Base-by-base conservation (phyloP, 2,888 invertebrate genomes). In the Rhamphomyia laevipes region DNA sequence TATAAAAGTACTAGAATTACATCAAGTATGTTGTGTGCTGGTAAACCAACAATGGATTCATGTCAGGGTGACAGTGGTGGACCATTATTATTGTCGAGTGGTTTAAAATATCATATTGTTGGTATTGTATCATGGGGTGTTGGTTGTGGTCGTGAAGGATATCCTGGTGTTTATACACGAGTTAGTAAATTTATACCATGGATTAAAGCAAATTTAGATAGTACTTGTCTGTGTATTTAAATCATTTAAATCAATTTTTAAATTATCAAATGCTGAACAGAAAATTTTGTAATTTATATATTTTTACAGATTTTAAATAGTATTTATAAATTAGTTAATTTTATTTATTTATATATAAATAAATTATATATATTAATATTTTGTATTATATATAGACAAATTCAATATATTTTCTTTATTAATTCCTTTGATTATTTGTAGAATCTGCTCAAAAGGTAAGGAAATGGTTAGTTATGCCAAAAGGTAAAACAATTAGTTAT, bases 61-160 rank as follows among this genome's bases (percentile, higher is more conserved):
- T 91, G 90, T 60, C 90, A 90, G 70, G 90, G 90, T 0, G 90
- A 90, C 66, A 88, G 88, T 57, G 90, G 90, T 15, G 90, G 90
- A 0, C 90, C 90, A 1, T 71, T 90, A 41, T 72, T 89, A 1
- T 70, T 89, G 4, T 82, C 84, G 54, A 80, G 79, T 56, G 84
- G 82, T 31, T 84, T 85, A 51, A 85, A 81, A 66, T 82, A 78
- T 60, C 86, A 87, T 70, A 83, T 89, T 48, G 82, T 85, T 47
- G 89, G 89, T 31, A 84, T 88, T 57, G 89, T 89, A 0, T 88
- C 87, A 0, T 89, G 88, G 88, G 89, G 89, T 12, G 86, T 88
- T 38, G 73, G 74, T 12, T 73, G 73, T 46, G 73, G 73, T 11
- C 63, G 74, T 18, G 68, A 67, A 23, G 74, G 73, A n/a, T 73